Conservation (phyloP, 2,113 vertebrate species). For the Atractosteus spatula region DNA sequence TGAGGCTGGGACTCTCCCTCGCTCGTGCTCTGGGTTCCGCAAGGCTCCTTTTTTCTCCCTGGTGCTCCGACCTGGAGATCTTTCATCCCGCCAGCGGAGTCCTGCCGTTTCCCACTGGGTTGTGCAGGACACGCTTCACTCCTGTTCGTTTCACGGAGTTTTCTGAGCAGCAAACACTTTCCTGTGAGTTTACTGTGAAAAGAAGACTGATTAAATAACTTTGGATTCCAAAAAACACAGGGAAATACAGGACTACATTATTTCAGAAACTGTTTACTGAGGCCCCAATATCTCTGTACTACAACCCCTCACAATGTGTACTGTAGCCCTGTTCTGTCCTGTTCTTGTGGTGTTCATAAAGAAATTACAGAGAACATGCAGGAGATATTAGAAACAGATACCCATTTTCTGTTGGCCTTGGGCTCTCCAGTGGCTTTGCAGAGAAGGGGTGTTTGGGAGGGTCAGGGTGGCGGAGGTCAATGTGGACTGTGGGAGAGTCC, state of each 20-base stretch:
- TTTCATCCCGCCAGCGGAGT: slow-evolving; percentile 7
- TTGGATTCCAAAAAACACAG: too few relatives aligned
- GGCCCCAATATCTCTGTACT: too few relatives aligned
- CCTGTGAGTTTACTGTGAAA: slow-evolving; percentile 48
- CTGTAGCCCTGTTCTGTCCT: too few relatives aligned
- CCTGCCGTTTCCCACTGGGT: not conserved
- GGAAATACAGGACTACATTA: too few relatives aligned
- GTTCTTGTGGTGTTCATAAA: too few relatives aligned
- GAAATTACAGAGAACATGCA: too few relatives aligned
- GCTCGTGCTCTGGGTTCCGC: not conserved
- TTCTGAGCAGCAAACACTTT: slow-evolving; percentile 58
- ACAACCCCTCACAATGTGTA: too few relatives aligned
- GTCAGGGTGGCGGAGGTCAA: slow-evolving; percentile 54
- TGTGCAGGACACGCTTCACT: not conserved
- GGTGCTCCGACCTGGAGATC: slow-evolving; percentile 8
- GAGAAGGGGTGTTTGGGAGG: slow-evolving; percentile 20
- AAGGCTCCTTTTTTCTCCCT: not conserved
- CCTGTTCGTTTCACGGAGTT: slow-evolving; percentile 41
- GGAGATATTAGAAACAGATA: slow-evolving; percentile 23
- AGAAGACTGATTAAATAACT: not conserved
- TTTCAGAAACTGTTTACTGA: too few relatives aligned
- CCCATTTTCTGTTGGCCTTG: slow-evolving; percentile 21
- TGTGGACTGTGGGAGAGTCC: slow-evolving; percentile 54
- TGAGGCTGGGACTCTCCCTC: slow-evolving; percentile 3
- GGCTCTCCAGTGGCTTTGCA: slow-evolving; percentile 15